phyloP scores from a whole-genome alignment of 2,113 vertebrate species.

The Hipposideros armiger region DNA sequence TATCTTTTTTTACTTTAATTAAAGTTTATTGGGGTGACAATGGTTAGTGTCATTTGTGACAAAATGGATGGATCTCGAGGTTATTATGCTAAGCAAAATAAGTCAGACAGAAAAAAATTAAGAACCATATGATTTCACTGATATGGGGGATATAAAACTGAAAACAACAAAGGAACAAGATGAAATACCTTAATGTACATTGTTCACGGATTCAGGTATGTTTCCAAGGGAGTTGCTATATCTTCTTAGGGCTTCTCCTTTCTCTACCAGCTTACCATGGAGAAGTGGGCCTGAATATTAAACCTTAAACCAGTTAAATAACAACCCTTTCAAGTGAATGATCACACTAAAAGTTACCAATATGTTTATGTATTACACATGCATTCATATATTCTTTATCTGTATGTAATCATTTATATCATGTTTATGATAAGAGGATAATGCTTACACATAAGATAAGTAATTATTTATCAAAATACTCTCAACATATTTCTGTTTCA shows the following conservation, averaged over 20 bases:
- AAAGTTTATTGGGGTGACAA: too few species aligned
- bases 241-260: background rate
- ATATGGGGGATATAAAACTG: too few species aligned
- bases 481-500: conserved; percentile 18
- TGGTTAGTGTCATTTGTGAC: too few species aligned
- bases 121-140: too few species aligned
- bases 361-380: background rate
- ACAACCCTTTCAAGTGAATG: background rate
- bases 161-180: too few species aligned
- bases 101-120: too few species aligned
- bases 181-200: background rate
- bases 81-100: too few species aligned
- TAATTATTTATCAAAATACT: background rate
- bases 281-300: background rate
- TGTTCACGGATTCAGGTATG: background rate
- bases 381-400: background rate
- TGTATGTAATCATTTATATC: background rate
- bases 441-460: background rate
- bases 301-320: background rate
- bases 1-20: too few species aligned
- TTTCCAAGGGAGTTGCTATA: background rate
- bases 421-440: background rate
- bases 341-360: background rate
- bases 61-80: too few species aligned
- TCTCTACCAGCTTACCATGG: background rate